Base-by-base conservation (phyloP, 2,888 invertebrate species). In the Ernsta delagoae region DNA sequence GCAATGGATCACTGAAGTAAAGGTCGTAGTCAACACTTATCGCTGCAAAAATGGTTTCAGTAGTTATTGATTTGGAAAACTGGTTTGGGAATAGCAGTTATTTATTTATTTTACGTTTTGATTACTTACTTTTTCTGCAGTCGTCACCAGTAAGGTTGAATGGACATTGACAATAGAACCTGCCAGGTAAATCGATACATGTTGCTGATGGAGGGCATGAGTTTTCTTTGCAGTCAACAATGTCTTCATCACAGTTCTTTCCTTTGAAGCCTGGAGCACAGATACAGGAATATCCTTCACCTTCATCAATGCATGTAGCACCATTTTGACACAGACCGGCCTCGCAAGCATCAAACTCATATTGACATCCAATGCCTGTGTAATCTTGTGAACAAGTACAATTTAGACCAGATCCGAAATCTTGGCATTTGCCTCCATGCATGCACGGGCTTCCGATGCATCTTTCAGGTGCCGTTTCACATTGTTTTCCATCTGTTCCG, bases 1-100 rank as follows among this genome's bases (percentile, higher is more conserved):
- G 96, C 11, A 97, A 94, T 59, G 97, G 96, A 84, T 99, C 98
- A 80, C 98, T 97, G 89, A 99, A 98, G 95, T 98, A 98, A 8
- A 99, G 93, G 84, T 99, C 99, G 86, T 99, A 99, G 88, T 99
- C 98, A n/a, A 98, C 98, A 90, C 98, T 98, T 77, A 99, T 97
- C n/a, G 98, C 98, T 98, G 90, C 54, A 95, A 94, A 16, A 36
- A 54, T 11, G 9, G 12, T 57, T 39, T 39, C 3, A 1, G 12
- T 39, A 9, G 9, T 62, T 39, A 62, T 24, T 62, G 57, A 57
- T 34, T 16, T 53, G 16, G 7, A 36, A 11, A 43, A 39, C 7
- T 39, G 43, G 9, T 43, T 43, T 43, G 1, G 7, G 39, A 5
- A 39, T 39, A 39, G 39, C 39, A 5, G 8, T 43, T 12, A 57